phyloP scores from a whole-genome alignment of 2,113 vertebrate genomes.

The Dasypus novemcinctus region DNA sequence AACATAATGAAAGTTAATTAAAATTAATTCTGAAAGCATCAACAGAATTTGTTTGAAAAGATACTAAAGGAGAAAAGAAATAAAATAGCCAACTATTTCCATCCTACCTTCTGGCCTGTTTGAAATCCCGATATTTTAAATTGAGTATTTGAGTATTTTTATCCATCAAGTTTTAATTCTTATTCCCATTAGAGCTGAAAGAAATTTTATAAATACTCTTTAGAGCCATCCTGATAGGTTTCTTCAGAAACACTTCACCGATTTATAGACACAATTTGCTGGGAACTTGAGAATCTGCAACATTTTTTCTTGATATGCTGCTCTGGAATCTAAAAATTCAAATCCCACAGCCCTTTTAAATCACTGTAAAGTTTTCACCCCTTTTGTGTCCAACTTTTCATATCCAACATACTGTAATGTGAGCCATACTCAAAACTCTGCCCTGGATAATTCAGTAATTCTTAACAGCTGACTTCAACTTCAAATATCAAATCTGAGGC shows the following conservation, averaged over 20 bases:
- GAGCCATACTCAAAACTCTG: constrained; percentile 71
- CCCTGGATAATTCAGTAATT: constrained; percentile 75
- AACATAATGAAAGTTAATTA: background rate
- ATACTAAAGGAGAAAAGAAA: background rate
- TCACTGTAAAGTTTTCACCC: constrained; percentile 69
- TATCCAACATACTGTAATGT: constrained; percentile 66
- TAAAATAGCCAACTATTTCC: background rate
- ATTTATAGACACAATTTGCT: constrained; percentile 60
- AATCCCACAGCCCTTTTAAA: constrained; percentile 73
- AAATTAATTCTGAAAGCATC: background rate
- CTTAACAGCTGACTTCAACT: constrained; percentile 77
- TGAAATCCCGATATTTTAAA: background rate
- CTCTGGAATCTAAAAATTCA: constrained; percentile 59
- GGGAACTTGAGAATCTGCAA: constrained; percentile 60
- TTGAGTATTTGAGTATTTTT: constrained; percentile 46
- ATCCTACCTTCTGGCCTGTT: background rate
- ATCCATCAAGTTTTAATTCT: constrained; percentile 16
- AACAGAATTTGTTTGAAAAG: background rate
- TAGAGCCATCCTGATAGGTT: constrained; percentile 32
- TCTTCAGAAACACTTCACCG: constrained; percentile 59
- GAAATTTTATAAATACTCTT: constrained; percentile 30
- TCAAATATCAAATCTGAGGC: constrained; percentile 55
- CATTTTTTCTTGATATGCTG: constrained; percentile 61
- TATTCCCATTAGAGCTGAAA: background rate
- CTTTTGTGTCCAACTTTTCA: constrained; percentile 65